Percentiles rank a stretch among this genome's conserved stretches.
These are phyloP conservation scores for Oreochromis niloticus DNA, from an alignment of 2,113 vertebrate species.

Conservation along the genomic window DNA sequence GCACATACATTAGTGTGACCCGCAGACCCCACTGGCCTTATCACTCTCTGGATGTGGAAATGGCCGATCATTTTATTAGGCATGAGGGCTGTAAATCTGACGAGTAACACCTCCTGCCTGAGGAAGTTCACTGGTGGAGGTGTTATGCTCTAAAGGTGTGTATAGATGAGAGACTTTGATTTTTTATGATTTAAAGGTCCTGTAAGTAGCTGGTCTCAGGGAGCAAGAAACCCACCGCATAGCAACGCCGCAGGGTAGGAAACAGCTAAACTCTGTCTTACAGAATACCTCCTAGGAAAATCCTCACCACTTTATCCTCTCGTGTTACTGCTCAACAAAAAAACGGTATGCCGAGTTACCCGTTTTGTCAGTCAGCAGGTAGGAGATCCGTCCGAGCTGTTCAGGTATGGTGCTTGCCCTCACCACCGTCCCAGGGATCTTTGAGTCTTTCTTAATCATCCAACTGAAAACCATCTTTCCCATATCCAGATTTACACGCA, in stretches of 20 bases:
- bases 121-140: conserved; percentile 39
- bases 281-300: neutral
- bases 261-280: conserved; percentile 21
- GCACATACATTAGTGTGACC: conserved; percentile 57
- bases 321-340: neutral
- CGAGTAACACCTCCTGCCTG: conserved; percentile 24
- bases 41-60: conserved; percentile 50
- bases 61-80: conserved; percentile 57
- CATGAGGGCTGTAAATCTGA: conserved; percentile 62
- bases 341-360: conserved; percentile 60
- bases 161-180: conserved; percentile 40
- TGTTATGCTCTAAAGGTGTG: conserved; percentile 28
- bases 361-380: conserved; percentile 96
- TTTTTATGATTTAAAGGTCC: conserved; percentile 64
- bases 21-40: conserved; percentile 26
- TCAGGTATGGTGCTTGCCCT: conserved; percentile 95
- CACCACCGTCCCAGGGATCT: conserved; percentile 93
- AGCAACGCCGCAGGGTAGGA: conserved; percentile 18
- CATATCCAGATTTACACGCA: conserved; percentile 98
- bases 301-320: conserved; percentile 11
- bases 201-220: conserved; percentile 53
- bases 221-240: conserved; percentile 16
- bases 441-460: conserved; percentile 95
- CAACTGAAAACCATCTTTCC: conserved; percentile 99
- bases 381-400: conserved; percentile 94